Evolutionary conservation across 2,797 vertebrate species (phyloP).

Genomic region (Gobionotothen gibberifrons): DNA sequence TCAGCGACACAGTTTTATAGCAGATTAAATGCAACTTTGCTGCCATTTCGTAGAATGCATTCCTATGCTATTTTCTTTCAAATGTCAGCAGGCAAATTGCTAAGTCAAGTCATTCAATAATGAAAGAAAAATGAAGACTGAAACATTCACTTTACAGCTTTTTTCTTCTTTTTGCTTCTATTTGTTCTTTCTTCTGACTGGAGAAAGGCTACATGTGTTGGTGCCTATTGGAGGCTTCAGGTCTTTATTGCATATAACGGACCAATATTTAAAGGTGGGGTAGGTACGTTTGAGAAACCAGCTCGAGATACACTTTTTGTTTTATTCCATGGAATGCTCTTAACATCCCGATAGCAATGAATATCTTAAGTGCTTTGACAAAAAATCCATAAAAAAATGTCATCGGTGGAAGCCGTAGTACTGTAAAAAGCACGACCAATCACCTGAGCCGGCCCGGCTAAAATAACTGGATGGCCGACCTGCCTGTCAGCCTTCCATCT

Average conservation of each 20-base stretch:
- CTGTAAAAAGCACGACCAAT: too few relatives aligned
- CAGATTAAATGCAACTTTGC: constrained; percentile 61
- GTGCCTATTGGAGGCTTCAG: not conserved
- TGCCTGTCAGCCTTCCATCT: too few relatives aligned
- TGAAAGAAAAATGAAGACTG: constrained; percentile 39
- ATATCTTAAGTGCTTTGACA: too few relatives aligned
- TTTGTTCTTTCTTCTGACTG: not conserved
- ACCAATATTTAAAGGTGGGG: too few relatives aligned
- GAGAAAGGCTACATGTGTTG: not conserved
- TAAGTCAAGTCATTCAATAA: constrained; percentile 61
- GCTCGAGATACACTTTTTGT: too few relatives aligned
- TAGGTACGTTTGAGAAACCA: too few relatives aligned
- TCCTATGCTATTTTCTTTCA: constrained; percentile 61
- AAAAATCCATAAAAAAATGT: too few relatives aligned
- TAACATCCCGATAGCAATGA: too few relatives aligned
- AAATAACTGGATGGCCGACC: too few relatives aligned
- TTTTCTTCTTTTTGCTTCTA: not conserved
- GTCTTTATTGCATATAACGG: constrained; percentile 21
- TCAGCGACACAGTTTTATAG: constrained; percentile 36
- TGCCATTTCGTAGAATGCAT: constrained; percentile 59
- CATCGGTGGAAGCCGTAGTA: too few relatives aligned
- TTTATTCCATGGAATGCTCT: too few relatives aligned
- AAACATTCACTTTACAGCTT: constrained; percentile 2
- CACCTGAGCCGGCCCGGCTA: too few relatives aligned
- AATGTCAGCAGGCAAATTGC: constrained; percentile 75